Evolutionary conservation across 2,888 invertebrate species (phyloP).

Genomic region (Drosophila limbata): DNA sequence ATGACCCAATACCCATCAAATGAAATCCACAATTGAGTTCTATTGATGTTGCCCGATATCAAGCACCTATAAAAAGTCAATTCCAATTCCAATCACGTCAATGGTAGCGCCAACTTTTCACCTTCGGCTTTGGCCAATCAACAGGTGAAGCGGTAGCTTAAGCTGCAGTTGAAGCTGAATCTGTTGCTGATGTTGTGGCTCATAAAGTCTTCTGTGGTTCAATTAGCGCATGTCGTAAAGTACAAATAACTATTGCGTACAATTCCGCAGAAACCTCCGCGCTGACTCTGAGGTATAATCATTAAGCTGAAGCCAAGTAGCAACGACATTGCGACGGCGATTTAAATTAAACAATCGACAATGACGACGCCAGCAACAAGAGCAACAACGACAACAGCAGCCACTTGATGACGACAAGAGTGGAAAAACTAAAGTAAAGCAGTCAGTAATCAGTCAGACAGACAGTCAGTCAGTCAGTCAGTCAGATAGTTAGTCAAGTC

Average conservation of each 20-base stretch:
- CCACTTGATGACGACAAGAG: constrained; percentile 65
- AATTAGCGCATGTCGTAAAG: constrained; percentile 79
- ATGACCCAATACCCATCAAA: constrained; percentile 47
- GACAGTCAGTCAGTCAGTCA: constrained; percentile 37
- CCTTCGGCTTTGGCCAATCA: constrained; percentile 64
- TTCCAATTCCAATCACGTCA: constrained; percentile 56
- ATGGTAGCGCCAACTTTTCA: constrained; percentile 58
- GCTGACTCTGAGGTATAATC: constrained; percentile 55
- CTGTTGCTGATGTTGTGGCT: constrained; percentile 30
- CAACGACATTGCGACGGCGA: constrained; percentile 65
- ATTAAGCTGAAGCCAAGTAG: constrained; percentile 67
- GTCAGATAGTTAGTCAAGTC: constrained; percentile 32
- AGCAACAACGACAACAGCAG: constrained; percentile 31
- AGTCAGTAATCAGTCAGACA: constrained; percentile 54
- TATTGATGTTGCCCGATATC: constrained; percentile 56
- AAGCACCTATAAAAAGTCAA: constrained; percentile 30
- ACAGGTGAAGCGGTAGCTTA: constrained; percentile 34
- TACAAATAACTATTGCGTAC: constrained; percentile 78
- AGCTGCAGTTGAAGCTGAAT: constrained; percentile 18
- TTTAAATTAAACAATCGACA: constrained; percentile 80
- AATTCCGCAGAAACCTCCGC: constrained; percentile 56
- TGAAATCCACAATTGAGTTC: constrained; percentile 46
- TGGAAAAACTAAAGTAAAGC: constrained; percentile 72
- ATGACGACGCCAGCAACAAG: constrained; percentile 45
- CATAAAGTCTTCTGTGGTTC: constrained; percentile 71